Base-by-base conservation (phyloP, 2,113 vertebrate species). In the Lanius ludovicianus region DNA sequence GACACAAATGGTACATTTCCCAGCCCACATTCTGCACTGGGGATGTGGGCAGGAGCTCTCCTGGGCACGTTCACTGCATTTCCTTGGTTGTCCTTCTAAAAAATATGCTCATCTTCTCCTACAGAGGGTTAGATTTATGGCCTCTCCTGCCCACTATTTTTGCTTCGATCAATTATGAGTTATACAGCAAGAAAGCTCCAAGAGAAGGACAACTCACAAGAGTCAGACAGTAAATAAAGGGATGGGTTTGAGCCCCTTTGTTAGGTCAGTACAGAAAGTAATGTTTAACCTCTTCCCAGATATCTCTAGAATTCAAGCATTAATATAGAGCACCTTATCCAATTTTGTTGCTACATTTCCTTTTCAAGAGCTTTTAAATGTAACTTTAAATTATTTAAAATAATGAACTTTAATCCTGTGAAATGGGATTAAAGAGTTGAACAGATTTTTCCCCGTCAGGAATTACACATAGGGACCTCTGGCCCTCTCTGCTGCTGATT, bases 61-160 rank as follows among this genome's bases (percentile, higher is more conserved):
- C 65, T 35, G 47, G 42, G 74, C 37, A 63, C 39, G 9, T 13
- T 10, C 28, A 11, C 47, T 55, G 27, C 9, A 3, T 52, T 76
- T 47, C 33, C 65, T 37, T 49, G 33, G 15, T 47, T 1, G 0
- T 39, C 62, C 59, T 81, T 41, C 82, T 76, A 49, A 52, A 73
- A 89, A 90, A 71, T 49, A 79, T 1, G 13, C 7, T 74, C 46
- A 49, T 68, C 57, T 56, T 84, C 57, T 76, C n/a, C 49, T 69
- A 49, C 39, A 76, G 30, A 85, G 33, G 19, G 33, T 22, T 22
- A 93, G 85, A 95, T 97, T 95, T 85, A 90, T 62, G 59, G 79
- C 79, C 63, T 47, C 41, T 80, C 59, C 57, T 73, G n/a, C 53
- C 70, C 17, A 30, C 31, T 90, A 3, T 42, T 83, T 91, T 73